Evolutionary conservation across 37 sponge, comb jelly and placozoan genomes (phyloP).

Genomic region (Lycopodina hypogea): DNA sequence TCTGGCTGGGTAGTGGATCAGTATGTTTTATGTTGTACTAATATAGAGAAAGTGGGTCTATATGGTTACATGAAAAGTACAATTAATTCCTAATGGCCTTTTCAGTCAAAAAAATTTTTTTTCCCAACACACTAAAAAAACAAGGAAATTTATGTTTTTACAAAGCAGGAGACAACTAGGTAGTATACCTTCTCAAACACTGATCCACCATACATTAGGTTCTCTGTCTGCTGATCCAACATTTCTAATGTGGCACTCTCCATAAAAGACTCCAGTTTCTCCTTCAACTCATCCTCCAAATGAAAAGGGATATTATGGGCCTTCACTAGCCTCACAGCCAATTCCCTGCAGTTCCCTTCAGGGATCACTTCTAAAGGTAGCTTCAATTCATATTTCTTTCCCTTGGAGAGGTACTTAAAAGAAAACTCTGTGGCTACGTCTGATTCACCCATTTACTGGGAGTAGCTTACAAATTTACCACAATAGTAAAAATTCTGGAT

Average conservation of each 20-base stretch:
- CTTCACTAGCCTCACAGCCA: slow-evolving; percentile 34
- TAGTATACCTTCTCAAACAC: slow-evolving; percentile 16
- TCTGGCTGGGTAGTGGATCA: too few relatives aligned
- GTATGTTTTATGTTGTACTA: too few relatives aligned
- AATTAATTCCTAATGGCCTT: too few relatives aligned
- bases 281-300: slow-evolving; percentile 45
- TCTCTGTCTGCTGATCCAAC: slow-evolving; percentile 14
- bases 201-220: slow-evolving; percentile 8
- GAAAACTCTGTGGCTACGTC: too few relatives aligned
- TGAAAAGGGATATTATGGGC: slow-evolving; percentile 61
- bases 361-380: slow-evolving; percentile 7
- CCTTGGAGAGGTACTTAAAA: slow-evolving; percentile 20
- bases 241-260: neutral
- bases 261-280: slow-evolving; percentile 25
- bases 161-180: neutral
- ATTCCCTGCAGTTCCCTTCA: slow-evolving; percentile 12
- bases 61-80: too few relatives aligned
- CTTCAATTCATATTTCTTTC: slow-evolving; percentile 1
- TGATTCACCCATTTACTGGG: too few relatives aligned
- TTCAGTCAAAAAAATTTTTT: too few relatives aligned
- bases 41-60: too few relatives aligned
- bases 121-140: too few relatives aligned
- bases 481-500: too few relatives aligned
- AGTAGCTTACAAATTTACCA: too few relatives aligned
- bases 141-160: too few relatives aligned